phyloP scores from a whole-genome alignment of 2,113 vertebrate species.

The Menidia beryllina region DNA sequence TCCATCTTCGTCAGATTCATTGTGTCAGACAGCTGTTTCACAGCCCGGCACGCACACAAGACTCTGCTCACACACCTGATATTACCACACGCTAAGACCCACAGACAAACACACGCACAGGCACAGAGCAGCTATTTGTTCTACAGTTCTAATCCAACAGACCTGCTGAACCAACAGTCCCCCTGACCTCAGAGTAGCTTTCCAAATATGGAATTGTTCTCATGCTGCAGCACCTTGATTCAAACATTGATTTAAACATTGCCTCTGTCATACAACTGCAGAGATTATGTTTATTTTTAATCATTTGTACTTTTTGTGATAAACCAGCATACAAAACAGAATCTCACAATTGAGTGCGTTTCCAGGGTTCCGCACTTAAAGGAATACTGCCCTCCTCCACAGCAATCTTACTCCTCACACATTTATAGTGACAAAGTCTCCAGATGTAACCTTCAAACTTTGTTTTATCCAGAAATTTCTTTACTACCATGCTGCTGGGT shows the following conservation, averaged over 20 bases:
- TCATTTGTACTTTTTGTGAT: not conserved
- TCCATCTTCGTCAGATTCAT: conserved; percentile 77
- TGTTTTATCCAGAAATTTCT: conserved; percentile 15
- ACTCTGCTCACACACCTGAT: conserved; percentile 64
- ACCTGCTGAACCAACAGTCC: conserved; percentile 41
- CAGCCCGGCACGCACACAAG: conserved; percentile 66
- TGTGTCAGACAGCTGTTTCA: conserved; percentile 76
- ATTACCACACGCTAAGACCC: conserved; percentile 7
- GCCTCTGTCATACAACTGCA: not conserved
- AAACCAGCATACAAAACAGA: not conserved
- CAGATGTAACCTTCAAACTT: conserved; percentile 1
- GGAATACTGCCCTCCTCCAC: conserved; percentile 5
- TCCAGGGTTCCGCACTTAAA: conserved; percentile 17
- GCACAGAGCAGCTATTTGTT: conserved; percentile 45
- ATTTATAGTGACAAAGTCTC: conserved; percentile 22
- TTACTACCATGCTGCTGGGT: conserved; percentile 26
- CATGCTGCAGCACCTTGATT: conserved; percentile 10
- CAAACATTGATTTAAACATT: not conserved
- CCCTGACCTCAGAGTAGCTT: conserved; percentile 27
- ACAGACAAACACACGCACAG: conserved; percentile 17
- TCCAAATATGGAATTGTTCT: conserved; percentile 33
- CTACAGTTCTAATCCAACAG: conserved; percentile 40
- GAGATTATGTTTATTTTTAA: conserved; percentile 4
- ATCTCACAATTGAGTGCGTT: not conserved
- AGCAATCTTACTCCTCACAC: not conserved